These are phyloP conservation scores for Struthidea cinerea DNA, from an alignment of 2,113 vertebrate genomes.

Conservation along the genomic window DNA sequence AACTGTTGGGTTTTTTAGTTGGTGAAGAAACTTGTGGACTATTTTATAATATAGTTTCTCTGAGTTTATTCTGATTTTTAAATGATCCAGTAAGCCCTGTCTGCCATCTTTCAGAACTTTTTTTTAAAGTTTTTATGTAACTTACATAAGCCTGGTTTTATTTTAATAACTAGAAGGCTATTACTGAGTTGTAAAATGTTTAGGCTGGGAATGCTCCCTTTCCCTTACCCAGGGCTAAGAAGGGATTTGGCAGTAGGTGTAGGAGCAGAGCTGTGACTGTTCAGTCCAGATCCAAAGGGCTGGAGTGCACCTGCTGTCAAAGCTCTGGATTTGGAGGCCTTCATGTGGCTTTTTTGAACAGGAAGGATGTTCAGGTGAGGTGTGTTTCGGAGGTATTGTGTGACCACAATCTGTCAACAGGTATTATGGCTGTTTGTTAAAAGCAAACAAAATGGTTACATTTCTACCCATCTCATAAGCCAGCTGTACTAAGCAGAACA, in stretches of 20 bases:
- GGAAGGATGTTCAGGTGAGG: neutral
- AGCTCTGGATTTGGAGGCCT: neutral
- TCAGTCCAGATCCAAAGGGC: neutral
- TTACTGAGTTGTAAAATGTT: neutral
- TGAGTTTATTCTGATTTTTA: neutral
- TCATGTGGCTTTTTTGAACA: neutral
- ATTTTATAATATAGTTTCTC: neutral
- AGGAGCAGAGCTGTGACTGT: neutral
- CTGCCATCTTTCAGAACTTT: neutral
- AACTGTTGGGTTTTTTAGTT: neutral
- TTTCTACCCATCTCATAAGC: neutral
- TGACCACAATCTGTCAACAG: neutral
- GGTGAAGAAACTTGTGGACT: neutral
- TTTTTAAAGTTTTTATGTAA: neutral
- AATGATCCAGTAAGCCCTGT: neutral
- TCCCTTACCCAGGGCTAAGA: neutral
- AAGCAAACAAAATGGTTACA: neutral
- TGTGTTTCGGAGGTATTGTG: accelerated
- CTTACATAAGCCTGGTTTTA: neutral
- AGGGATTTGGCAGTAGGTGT: neutral
- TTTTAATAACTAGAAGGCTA: neutral
- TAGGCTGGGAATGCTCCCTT: neutral
- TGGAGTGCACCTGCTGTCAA: neutral
- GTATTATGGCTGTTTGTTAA: neutral
- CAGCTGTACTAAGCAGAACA: neutral